phyloP scores from a whole-genome alignment of 2,113 vertebrate species.

The Sapayoa aenigma region DNA sequence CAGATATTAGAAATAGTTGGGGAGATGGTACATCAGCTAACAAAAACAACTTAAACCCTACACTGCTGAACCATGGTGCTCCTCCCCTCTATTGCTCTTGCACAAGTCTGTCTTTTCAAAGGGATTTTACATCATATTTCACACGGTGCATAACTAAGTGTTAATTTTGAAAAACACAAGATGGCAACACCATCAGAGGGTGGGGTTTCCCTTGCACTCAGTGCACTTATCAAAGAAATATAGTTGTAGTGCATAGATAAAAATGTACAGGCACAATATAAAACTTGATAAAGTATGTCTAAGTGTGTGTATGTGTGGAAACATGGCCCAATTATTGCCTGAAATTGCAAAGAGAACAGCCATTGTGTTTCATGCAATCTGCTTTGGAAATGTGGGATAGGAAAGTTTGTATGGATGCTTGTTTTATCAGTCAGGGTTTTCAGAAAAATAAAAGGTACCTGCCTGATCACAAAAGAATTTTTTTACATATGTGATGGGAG shows the following conservation, averaged over 20 bases:
- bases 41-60: not conserved
- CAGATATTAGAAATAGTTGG: not conserved
- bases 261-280: not conserved
- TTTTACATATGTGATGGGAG: not conserved
- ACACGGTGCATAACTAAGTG: not conserved
- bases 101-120: not conserved
- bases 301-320: not conserved
- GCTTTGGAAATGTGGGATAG: not conserved
- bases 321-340: not conserved
- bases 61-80: rapidly evolving
- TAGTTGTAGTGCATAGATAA: not conserved
- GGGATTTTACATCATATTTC: not conserved
- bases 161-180: not conserved
- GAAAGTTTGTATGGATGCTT: not conserved
- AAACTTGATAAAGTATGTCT: not conserved
- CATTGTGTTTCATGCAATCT: not conserved
- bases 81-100: not conserved
- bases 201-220: not conserved
- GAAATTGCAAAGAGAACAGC: not conserved
- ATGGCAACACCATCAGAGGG: not conserved
- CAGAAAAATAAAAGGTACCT: not conserved
- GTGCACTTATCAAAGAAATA: not conserved
- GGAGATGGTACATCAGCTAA: not conserved
- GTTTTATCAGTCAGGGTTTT: not conserved
- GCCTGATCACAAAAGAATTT: not conserved